Evolutionary conservation across 1,140 invertebrate species (phyloP), one percentile per base, ranked within the genome.

Genomic region (Triops longicaudatus): DNA sequence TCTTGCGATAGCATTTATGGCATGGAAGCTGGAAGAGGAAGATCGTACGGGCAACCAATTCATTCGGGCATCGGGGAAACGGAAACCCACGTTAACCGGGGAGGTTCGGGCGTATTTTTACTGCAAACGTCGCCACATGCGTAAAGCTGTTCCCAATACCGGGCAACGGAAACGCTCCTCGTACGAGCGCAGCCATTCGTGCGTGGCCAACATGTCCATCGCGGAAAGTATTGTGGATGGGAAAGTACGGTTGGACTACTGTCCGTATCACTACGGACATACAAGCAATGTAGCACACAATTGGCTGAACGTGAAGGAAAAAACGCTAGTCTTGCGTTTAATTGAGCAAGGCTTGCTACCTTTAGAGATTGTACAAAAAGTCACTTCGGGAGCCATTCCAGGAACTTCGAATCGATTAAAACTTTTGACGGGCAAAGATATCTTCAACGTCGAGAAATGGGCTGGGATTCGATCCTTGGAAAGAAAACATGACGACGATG

Each of bases 241-340:
- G 26, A 41, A 4, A 43, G 72, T 72, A 26, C 26, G 50, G 26
- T 77, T 72, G 41, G 76, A 77, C 0, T 77, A 77, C n/a, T 77
- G 76, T 73, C 76, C 76, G 12, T 73, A 42, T 6, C 76, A 77
- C 43, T 77, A 77, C 22, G 76, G 76, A 12, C 76, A 77, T 44
- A 44, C 28, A 14, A 73, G 22, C 17, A 73, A 43, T 14, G 31
- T 43, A 11, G 37, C 76, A 42, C 72, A 74, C 28, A 22, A 43
- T 12, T 72, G 73, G 28, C 76, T 77, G 7, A 42, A 26, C 28
- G 73, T 73, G 50, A 72, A 77, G 26, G 76, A 77, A 31, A 77
- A 77, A 42, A 28, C 26, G 26, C 50, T 71, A 26, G 73, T 77
- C 31, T 77, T 44, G 17, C 72, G 44, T 11, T 37, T 77, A 3